Evolutionary conservation across 2,888 invertebrate species (phyloP).

Genomic region (Proisotoma minuta): DNA sequence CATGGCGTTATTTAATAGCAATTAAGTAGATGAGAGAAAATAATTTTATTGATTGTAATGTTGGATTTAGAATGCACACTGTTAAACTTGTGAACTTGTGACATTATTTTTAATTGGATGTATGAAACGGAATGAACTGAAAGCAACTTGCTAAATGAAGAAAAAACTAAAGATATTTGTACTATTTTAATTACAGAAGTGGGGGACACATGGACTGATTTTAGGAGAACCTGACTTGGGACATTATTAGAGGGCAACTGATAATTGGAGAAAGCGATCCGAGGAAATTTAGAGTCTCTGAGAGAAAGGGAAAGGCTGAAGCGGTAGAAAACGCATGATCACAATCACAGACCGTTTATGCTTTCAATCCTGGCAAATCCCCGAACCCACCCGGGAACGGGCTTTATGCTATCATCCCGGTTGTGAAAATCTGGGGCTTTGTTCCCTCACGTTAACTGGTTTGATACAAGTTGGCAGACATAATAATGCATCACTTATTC

Average conservation of each 20-base stretch:
- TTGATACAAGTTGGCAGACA: background rate
- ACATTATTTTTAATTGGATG: no score
- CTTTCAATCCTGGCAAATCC: background rate
- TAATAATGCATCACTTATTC: conserved; percentile 82
- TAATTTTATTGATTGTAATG: background rate
- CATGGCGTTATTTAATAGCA: background rate
- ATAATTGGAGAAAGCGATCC: background rate
- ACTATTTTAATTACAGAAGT: no score
- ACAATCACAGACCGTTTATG: background rate
- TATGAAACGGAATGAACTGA: no score
- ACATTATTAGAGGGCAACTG: no score
- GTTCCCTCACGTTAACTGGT: background rate
- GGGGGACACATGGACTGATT: no score
- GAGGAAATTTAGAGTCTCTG: background rate
- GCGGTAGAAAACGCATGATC: background rate
- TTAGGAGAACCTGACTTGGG: no score
- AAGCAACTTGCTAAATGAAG: no score
- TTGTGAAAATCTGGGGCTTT: background rate
- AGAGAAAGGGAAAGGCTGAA: background rate
- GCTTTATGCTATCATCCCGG: background rate
- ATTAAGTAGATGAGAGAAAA: background rate
- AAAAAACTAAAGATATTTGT: no score
- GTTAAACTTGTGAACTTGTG: no score
- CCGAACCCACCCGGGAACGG: background rate
- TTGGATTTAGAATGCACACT: background rate